These are phyloP conservation scores for Mugil cephalus DNA, from an alignment of 2,113 vertebrate genomes.

Conservation along the genomic window DNA sequence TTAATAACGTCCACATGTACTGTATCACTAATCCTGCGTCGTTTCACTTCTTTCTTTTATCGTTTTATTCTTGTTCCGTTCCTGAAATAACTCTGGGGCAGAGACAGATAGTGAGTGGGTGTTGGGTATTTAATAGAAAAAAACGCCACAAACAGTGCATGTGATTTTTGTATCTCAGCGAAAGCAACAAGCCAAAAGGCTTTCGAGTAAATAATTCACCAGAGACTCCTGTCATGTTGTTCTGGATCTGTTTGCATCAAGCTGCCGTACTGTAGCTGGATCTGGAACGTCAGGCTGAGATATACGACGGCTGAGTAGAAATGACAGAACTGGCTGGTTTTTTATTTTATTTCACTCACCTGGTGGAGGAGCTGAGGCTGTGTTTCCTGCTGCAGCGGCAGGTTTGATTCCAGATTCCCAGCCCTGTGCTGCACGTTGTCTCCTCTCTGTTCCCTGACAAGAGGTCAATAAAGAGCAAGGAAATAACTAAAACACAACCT, in stretches of 20 bases:
- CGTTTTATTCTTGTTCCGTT: constrained; percentile 5
- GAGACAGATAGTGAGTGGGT: background rate
- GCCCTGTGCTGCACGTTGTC: no score
- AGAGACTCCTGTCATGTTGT: constrained; percentile 11
- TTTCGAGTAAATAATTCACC: constrained; percentile 34
- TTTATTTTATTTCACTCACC: background rate
- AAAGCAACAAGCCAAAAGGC: constrained; percentile 13
- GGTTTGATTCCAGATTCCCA: no score
- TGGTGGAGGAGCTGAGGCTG: no score
- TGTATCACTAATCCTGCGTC: constrained; percentile 9
- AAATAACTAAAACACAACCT: no score
- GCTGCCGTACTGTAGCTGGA: constrained; percentile 2
- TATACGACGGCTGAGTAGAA: background rate
- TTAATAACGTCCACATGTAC: constrained; percentile 18
- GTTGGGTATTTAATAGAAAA: constrained; percentile 31
- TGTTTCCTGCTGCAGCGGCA: no score
- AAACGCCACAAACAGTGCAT: constrained; percentile 36
- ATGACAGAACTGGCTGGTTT: background rate
- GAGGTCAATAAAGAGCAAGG: no score
- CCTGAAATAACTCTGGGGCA: background rate
- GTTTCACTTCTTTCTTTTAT: constrained; percentile 25
- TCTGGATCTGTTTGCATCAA: constrained; percentile 7
- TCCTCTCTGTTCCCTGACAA: no score
- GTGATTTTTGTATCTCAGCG: constrained; percentile 25
- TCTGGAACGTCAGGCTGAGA: background rate